Base-by-base conservation (phyloP, 1,140 invertebrate species). In the Neotoxoptera formosana region DNA sequence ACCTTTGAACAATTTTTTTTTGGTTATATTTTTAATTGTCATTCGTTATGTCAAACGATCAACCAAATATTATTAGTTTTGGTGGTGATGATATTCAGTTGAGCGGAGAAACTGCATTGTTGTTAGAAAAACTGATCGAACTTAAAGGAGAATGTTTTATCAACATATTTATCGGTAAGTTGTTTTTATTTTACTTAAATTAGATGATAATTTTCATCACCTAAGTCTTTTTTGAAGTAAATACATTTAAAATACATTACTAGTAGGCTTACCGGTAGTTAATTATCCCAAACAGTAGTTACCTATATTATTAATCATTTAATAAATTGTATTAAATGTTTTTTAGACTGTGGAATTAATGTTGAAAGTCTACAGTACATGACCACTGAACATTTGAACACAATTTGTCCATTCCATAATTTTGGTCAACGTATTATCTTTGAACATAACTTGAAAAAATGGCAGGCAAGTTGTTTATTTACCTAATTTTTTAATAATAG, bases 381-480 rank as follows among this genome's bases (percentile, higher is more conserved):
- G 67, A 76, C 67, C 67, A 76, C 30, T 76, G 67, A 11, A 3
- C 67, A 76, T 76, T 76, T 76, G n/a, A 76, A 76, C n/a, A 76
- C 67, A 30, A 34, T 76, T n/a, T 76, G 67, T 76, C 67, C 67
- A 34, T 76, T n/a, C 30, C 67, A 76, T 34, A 7, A 11, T 34
- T 76, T 76, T 34, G 67, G n/a, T 0, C 67, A 76, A 76, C 67
- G 67, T n/a, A 76, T 76, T 76, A 76, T 76, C 17, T 76, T 76
- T n/a, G 67, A 76, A 76, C n/a, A 76, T 76, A 76, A 76, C n/a
- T 76, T 76, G 67, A 76, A 8, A n/a, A 76, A 76, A n/a, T 76
- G 67, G 67, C 67, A 76, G 30, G 48, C 11, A 48, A 48, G 48
- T 48, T 48, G 48, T 48, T 48, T 48, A 48, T 48, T 48, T 48